Evolutionary conservation across 2,888 invertebrate species (phyloP), one percentile per base, ranked within the genome.

Genomic region (Kryphioiulus occultus): DNA sequence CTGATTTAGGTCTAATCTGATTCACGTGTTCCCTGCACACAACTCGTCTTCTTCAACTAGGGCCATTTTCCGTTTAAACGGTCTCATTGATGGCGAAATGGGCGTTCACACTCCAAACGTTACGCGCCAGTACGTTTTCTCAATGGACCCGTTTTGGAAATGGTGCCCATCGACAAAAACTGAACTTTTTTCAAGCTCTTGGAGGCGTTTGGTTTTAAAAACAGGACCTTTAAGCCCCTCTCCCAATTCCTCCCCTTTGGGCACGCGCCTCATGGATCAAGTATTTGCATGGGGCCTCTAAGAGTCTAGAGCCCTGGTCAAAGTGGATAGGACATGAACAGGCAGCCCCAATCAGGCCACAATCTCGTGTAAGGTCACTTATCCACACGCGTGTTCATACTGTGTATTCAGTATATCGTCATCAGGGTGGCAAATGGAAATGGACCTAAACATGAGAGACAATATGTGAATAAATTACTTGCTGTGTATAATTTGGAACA

Each of bases 21-120:
- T 30, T 30, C 78, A 26, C 22, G 68, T 5, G 78, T 30, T 3
- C 30, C 78, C 26, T 15, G 59, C 53, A 59, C 10, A 68, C 5
- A 26, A n/a, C 7, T 26, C 22, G 68, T 68, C 1, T 26, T 68
- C 68, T n/a, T n/a, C n/a, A 26, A 22, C 26, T 26, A 22, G 15
- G 26, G 30, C 30, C 78, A 78, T 78, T 78, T 78, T 78, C 78
- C 78, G 78, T 78, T 30, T 12, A 78, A 78, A 78, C 78, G 78
- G 30, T 30, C 30, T 30, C 30, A 78, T 78, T 78, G 78, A 78
- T 78, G 78, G 30, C 68, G 15, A 78, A 78, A 26, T 78, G 78
- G 78, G 68, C 59, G 59, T 59, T 59, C n/a, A 59, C 59, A 59
- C 68, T 22, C 68, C 17, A 53, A 30, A 15, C 78, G 68, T 68